These are phyloP conservation scores for Capromys pilorides DNA, from an alignment of 2,797 vertebrate species.

Conservation along the genomic window DNA sequence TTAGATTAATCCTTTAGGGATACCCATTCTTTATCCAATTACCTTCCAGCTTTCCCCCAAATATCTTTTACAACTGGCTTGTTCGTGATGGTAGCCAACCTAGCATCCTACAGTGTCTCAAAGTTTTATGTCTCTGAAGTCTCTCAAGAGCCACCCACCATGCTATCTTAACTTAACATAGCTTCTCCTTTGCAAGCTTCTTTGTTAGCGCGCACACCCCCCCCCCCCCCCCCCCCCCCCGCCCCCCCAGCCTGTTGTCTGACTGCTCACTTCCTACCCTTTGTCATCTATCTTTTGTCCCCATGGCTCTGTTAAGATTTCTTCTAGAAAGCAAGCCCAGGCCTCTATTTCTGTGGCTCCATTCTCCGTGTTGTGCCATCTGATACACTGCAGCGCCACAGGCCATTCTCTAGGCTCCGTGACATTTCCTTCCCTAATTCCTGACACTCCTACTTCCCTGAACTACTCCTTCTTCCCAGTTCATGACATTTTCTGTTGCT, in stretches of 20 bases:
- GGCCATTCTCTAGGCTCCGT: background rate
- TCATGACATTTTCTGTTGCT: background rate
- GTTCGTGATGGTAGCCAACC: background rate
- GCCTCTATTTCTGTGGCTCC: background rate
- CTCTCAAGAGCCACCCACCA: background rate
- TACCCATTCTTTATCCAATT: background rate
- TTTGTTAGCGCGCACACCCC: too few species aligned
- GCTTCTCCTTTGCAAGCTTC: conserved; percentile 50
- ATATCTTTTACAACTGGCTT: background rate
- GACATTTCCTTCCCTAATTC: background rate
- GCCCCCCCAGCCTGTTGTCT: background rate
- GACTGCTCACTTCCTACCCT: background rate
- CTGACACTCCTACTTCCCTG: background rate
- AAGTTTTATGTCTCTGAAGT: background rate
- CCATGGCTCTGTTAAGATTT: conserved; percentile 30
- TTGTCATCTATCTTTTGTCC: conserved; percentile 10
- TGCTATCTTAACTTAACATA: background rate
- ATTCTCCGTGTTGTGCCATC: background rate
- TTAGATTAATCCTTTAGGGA: background rate
- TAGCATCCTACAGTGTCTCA: background rate
- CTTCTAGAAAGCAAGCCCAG: background rate
- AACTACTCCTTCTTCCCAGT: background rate
- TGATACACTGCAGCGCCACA: background rate
- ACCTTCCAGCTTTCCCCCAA: background rate
- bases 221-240: too few species aligned